Base-by-base conservation (phyloP, 2,888 invertebrate genomes). In the Itoplectis maculator region DNA sequence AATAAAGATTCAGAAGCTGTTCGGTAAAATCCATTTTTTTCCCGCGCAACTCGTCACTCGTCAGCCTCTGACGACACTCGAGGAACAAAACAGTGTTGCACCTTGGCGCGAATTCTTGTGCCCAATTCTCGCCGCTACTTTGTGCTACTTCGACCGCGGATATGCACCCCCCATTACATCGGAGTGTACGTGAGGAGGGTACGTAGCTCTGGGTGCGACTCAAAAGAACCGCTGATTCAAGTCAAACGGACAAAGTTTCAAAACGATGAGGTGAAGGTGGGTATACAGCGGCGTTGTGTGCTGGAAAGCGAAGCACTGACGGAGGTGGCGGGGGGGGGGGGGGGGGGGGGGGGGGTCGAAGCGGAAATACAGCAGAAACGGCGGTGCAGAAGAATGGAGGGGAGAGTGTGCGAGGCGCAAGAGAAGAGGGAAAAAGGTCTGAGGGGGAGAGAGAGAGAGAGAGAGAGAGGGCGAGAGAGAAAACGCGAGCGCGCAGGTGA, bases 161-260 rank as follows among this genome's bases (percentile, higher is more conserved):
- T 11, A 23, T 11, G 20, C 18, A 20, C 15, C 42, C 8, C 42
- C 5, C 59, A 35, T 29, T 59, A 35, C 15, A 42, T 20, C 11
- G 11, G 40, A 42, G 20, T 45, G 65, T 2, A 3, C 29, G 29
- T 2, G 45, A 23, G 40, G 37, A 65, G 65, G 65, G 35, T 42
- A 37, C 2, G 13, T 49, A 63, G 29, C 29, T 29, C 37, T 18
- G 65, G 45, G n/a, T n/a, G n/a, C n/a, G n/a, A 35, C 54, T 61
- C 66, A 59, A 79, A 79, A 73, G 72, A 61, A 73, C 63, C 68
- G 70, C 82, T 79, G 68, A 79, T 79, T 79, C 61, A 68, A 82
- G 79, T 79, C 66, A 76, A 82, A 72, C 75, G 75, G 68, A 76
- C 75, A 70, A 56, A 82, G 79, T 63, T 76, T 73, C 40, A 61